Percentiles rank a stretch among this genome's conserved stretches.
These are phyloP conservation scores for Anas platyrhynchos DNA, from an alignment of 2,113 vertebrate species.

Conservation along the genomic window DNA sequence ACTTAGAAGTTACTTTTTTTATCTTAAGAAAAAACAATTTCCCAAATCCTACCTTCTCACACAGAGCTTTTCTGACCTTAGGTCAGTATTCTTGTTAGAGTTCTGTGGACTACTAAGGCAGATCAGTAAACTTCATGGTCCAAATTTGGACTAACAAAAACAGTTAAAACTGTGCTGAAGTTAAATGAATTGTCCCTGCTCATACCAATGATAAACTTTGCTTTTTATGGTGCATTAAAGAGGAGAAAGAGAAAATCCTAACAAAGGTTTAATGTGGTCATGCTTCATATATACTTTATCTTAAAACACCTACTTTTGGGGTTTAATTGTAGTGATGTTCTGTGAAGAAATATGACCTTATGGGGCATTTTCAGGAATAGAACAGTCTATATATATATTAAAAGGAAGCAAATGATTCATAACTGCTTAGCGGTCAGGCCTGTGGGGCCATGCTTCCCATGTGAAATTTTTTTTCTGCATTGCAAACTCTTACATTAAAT, in stretches of 20 bases:
- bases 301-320: constrained; percentile 66
- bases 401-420: constrained; percentile 94
- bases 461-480: constrained; percentile 90
- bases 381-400: constrained; percentile 92
- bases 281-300: constrained; percentile 26
- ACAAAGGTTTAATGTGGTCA: constrained; percentile 44
- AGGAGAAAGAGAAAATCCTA: neutral
- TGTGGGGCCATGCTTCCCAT: constrained; percentile 82
- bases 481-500: constrained; percentile 99
- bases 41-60: neutral
- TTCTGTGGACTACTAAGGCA: constrained; percentile 43
- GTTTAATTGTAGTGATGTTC: constrained; percentile 83
- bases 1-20: neutral
- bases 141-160: constrained; percentile 10
- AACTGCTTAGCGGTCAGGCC: constrained; percentile 83
- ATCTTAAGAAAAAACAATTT: neutral
- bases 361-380: constrained; percentile 86
- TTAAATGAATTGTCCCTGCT: neutral
- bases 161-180: neutral
- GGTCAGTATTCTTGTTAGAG: constrained; percentile 28
- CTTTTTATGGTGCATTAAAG: constrained; percentile 1
- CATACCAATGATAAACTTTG: neutral
- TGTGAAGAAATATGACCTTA: constrained; percentile 84
- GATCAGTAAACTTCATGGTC: constrained; percentile 57
- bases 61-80: neutral